Base-by-base conservation (phyloP, 2,797 vertebrate species). In the Microctenopoma stevenorrisi region DNA sequence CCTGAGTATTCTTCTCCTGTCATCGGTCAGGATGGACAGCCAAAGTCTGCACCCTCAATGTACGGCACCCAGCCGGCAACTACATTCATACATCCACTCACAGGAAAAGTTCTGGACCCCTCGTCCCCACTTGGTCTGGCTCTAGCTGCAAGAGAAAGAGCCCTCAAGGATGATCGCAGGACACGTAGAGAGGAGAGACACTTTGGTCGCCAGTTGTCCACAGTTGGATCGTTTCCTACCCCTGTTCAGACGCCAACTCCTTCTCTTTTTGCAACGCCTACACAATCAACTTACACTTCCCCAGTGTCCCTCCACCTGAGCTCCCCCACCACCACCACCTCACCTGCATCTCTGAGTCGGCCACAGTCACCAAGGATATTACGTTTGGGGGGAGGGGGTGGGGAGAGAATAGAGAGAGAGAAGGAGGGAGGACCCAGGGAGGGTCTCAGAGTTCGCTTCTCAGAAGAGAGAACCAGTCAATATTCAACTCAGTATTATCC, bases 71-170 rank as follows among this genome's bases (percentile, higher is more conserved):
- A 93, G 68, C 78, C 89, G 22, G 73, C 92, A 25, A 94, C 95
- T 8, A 95, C 96, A 26, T 96, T 98, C 80, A 96, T 98, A 66
- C 96, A 98, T 83, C 96, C 96, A 12, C 94, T 98, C 54, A 98
- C 96, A 0, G 96, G 96, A 55, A 98, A 97, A 84, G 94, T 97
- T 70, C 87, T 98, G 10, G 96, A 98, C 72, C 96, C 96, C 0
- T 94, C 94, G 0, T 97, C 96, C 35, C 96, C 96, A 0, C 93
- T 97, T 61, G 96, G 96, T 7, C 90, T 97, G 40, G 96, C 96
- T 0, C 83, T 98, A 56, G 96, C 96, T 2, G 96, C 96, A 13
- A 92, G 96, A 25, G 96, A 98, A 81, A 86, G 96, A 51, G 96
- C 96, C 15, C 86, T 97, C 12, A 96, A 97, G 74, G 96, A 97